Evolutionary conservation across 2,888 invertebrate species (phyloP).

Genomic region (Druceiella hillmani): DNA sequence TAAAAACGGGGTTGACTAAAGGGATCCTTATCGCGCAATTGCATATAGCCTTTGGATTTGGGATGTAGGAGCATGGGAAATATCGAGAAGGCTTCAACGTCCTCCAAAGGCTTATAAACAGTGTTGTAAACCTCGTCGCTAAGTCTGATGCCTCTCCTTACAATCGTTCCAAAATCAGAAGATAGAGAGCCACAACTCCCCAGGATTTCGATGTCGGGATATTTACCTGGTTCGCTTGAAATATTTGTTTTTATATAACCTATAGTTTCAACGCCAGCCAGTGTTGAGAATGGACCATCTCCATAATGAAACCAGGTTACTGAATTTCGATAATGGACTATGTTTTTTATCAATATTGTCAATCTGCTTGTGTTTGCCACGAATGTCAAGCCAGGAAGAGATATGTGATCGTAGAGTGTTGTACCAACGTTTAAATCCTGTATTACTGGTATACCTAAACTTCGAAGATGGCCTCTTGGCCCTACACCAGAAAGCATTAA

Average conservation of each 20-base stretch:
- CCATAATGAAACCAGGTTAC: slow-evolving; percentile 46
- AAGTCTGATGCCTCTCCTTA: slow-evolving; percentile 52
- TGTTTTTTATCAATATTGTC: slow-evolving; percentile 38
- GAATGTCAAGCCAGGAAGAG: slow-evolving; percentile 49
- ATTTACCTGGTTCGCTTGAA: slow-evolving; percentile 48
- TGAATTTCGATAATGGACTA: slow-evolving; percentile 38
- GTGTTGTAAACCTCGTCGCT: slow-evolving; percentile 51
- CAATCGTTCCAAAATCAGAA: slow-evolving; percentile 51
- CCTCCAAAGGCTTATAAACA: slow-evolving; percentile 51
- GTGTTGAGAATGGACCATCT: slow-evolving; percentile 52
- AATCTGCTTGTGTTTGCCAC: slow-evolving; percentile 41
- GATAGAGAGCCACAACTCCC: slow-evolving; percentile 58
- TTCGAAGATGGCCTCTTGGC: slow-evolving; percentile 50
- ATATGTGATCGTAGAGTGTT: slow-evolving; percentile 57
- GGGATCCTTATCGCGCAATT: slow-evolving; percentile 68
- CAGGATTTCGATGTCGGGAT: slow-evolving; percentile 63
- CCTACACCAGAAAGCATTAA: slow-evolving; percentile 83
- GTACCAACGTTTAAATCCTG: slow-evolving; percentile 62
- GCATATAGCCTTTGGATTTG: slow-evolving; percentile 64
- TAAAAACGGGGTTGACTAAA: slow-evolving; percentile 69
- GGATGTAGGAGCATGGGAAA: slow-evolving; percentile 70
- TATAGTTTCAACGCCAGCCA: slow-evolving; percentile 62
- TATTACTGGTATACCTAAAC: slow-evolving; percentile 55
- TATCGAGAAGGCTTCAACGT: slow-evolving; percentile 56
- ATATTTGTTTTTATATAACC: slow-evolving; percentile 56